Conservation (phyloP, 2,797 vertebrate species). For the Ctenosaura bakeri region DNA sequence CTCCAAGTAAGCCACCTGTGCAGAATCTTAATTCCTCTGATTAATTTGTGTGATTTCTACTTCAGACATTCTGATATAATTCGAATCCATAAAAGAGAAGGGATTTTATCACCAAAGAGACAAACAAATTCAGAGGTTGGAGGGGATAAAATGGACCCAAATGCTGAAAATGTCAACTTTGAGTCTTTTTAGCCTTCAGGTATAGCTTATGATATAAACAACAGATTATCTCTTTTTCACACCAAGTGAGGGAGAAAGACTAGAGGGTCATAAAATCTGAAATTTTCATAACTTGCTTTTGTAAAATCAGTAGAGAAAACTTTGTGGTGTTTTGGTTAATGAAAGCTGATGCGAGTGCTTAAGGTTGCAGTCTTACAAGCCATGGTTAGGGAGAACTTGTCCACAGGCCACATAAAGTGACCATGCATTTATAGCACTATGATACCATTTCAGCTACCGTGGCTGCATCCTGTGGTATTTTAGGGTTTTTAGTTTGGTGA, state of each 20-base stretch:
- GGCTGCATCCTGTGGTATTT: no score
- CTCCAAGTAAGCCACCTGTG: slow-evolving; percentile 54
- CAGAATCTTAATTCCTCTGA: slow-evolving; percentile 64
- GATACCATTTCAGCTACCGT: no score
- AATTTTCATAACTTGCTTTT: background rate
- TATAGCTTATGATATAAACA: slow-evolving; percentile 9
- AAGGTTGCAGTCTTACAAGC: background rate
- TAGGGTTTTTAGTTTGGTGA: no score
- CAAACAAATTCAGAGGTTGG: slow-evolving; percentile 28
- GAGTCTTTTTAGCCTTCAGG: slow-evolving; percentile 36
- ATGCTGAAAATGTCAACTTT: slow-evolving; percentile 5
- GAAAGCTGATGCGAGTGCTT: background rate
- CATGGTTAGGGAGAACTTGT: no score
- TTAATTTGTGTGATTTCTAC: slow-evolving; percentile 46
- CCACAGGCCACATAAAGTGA: no score
- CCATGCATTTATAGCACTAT: no score
- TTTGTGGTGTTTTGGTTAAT: background rate
- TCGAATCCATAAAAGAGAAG: slow-evolving; percentile 45
- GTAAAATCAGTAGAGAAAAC: background rate
- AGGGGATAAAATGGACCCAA: slow-evolving; percentile 7
- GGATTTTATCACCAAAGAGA: slow-evolving; percentile 38
- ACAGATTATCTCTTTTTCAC: background rate
- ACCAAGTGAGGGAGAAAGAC: background rate
- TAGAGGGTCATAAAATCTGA: background rate
- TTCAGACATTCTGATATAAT: slow-evolving; percentile 47